Evolutionary conservation across 2,113 vertebrate species (phyloP).

Genomic region (Toxostoma redivivum): DNA sequence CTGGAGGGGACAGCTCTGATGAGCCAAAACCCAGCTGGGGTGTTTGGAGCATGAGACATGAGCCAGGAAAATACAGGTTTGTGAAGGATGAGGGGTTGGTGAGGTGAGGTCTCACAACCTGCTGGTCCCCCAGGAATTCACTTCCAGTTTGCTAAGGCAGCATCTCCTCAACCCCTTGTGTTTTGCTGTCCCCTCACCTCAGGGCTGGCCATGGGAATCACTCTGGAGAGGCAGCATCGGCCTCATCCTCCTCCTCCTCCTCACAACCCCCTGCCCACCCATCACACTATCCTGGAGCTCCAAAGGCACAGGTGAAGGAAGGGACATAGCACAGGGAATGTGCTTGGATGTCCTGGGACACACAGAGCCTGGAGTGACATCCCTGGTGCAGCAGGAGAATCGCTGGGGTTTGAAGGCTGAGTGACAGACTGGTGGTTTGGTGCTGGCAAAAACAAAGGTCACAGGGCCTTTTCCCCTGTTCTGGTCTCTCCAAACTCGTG

Average conservation of each 20-base stretch:
- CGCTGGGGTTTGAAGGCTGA: fast-evolving
- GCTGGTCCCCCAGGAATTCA: fast-evolving
- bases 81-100: not conserved
- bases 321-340: fast-evolving
- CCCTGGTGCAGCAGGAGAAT: not conserved
- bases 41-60: not conserved
- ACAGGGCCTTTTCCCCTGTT: not conserved
- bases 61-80: not conserved
- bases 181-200: not conserved
- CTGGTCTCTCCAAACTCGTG: not conserved
- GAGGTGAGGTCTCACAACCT: not conserved
- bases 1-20: fast-evolving
- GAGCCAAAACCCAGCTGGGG: not conserved
- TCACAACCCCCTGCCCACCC: not conserved
- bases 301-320: not conserved
- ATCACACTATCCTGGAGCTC: not conserved
- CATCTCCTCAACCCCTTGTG: fast-evolving
- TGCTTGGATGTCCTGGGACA: not conserved
- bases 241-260: not conserved
- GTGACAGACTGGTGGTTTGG: fast-evolving
- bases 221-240: not conserved
- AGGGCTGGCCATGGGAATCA: fast-evolving
- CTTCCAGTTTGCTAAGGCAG: not conserved
- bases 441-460: not conserved
- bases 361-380: fast-evolving